A percentile compares a stretch with the other conserved stretches of the same genome.
These are phyloP conservation scores for Unio pictorum DNA, from an alignment of 2,888 invertebrate species.

Conservation along the genomic window DNA sequence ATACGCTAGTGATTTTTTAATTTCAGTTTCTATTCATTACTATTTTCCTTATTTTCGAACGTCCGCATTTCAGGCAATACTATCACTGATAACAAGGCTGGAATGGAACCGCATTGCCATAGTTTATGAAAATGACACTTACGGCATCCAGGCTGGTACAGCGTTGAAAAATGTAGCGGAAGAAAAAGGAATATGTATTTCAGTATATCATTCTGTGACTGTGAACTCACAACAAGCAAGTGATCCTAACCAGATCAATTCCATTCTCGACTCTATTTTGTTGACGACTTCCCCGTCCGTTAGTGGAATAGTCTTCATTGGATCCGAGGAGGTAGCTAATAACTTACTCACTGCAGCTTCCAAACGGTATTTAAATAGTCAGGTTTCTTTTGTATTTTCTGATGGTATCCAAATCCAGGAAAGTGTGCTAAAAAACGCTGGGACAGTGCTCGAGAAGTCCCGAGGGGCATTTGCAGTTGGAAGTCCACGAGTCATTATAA, in stretches of 20 bases:
- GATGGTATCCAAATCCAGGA: not conserved
- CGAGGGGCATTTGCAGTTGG: slow-evolving; percentile 9
- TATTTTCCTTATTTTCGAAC: too few species aligned
- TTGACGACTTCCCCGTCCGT: slow-evolving; percentile 4
- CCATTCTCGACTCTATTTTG: not conserved
- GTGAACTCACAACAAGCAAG: too few species aligned
- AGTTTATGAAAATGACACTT: slow-evolving; percentile 34
- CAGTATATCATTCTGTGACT: not conserved
- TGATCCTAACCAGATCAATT: too few species aligned
- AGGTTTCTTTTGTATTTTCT: slow-evolving; percentile 9
- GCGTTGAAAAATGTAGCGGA: slow-evolving; percentile 12
- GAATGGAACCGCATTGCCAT: slow-evolving; percentile 50
- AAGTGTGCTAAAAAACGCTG: not conserved
- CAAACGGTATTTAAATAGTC: not conserved
- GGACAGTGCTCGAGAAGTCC: not conserved
- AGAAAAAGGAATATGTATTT: slow-evolving; percentile 29
- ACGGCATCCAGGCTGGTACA: slow-evolving; percentile 26
- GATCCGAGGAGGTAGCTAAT: slow-evolving; percentile 1
- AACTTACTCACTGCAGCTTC: slow-evolving; percentile 8
- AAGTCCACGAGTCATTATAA: slow-evolving; percentile 1
- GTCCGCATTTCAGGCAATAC: slow-evolving; percentile 27
- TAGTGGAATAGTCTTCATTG: slow-evolving; percentile 15
- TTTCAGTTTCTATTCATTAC: too few species aligned
- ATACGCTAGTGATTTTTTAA: too few species aligned
- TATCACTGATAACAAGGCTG: slow-evolving; percentile 26